A percentile compares a stretch with the other conserved stretches of the same genome.
phyloP scores from a whole-genome alignment of 2,888 invertebrate species.

The Drosophila birchii region DNA sequence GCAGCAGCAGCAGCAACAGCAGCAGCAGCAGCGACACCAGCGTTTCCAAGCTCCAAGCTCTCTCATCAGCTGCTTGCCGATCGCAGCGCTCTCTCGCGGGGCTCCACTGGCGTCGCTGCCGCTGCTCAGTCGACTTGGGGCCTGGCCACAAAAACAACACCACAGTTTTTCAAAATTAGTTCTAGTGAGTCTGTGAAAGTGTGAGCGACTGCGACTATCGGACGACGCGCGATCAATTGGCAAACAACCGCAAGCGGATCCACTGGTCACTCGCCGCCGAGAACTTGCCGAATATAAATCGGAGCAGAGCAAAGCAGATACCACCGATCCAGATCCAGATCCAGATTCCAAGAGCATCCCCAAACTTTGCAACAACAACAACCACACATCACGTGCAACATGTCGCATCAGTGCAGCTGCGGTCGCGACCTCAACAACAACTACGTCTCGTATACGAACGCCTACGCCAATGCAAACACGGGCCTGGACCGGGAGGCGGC shows the following conservation, averaged over 20 bases:
- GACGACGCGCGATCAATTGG: slow-evolving; percentile 58
- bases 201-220: slow-evolving; percentile 75
- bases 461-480: slow-evolving; percentile 83
- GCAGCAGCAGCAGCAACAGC: slow-evolving; percentile 39
- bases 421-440: slow-evolving; percentile 85
- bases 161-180: slow-evolving; percentile 81
- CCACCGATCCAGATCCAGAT: slow-evolving; percentile 11
- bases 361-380: not conserved
- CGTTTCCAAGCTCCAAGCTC: slow-evolving; percentile 52
- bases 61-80: slow-evolving; percentile 51
- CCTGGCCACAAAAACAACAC: slow-evolving; percentile 81
- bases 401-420: slow-evolving; percentile 85
- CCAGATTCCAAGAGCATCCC: slow-evolving; percentile 6
- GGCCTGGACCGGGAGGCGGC: slow-evolving; percentile 82
- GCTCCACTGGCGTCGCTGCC: slow-evolving; percentile 19
- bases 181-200: slow-evolving; percentile 84
- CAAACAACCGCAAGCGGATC: slow-evolving; percentile 47
- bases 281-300: slow-evolving; percentile 34
- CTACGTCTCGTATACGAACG: slow-evolving; percentile 84
- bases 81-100: slow-evolving; percentile 52
- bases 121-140: slow-evolving; percentile 43
- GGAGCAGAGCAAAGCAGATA: slow-evolving; percentile 3
- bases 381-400: slow-evolving; percentile 56
- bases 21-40: slow-evolving; percentile 34
- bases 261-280: slow-evolving; percentile 46